A percentile compares a stretch with the other conserved stretches of the same genome.
Evolutionary conservation across 64 coral and sea anemone species (phyloP).

Genomic region (Trachythela sp.): DNA sequence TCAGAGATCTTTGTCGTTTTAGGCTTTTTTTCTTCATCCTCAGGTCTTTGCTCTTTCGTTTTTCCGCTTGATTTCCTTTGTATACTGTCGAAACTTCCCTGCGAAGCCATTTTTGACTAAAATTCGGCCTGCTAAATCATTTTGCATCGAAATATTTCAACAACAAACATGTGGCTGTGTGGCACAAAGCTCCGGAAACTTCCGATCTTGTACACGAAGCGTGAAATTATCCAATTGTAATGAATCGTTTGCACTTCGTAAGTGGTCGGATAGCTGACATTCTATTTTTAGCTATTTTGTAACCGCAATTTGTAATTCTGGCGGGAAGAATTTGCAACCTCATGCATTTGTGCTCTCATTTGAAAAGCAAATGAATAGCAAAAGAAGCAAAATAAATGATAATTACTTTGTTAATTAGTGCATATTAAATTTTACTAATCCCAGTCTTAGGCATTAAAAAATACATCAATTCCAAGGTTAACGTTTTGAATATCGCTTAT

Average conservation of each 20-base stretch:
- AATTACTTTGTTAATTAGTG: neutral
- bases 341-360: neutral
- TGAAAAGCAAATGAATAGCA: neutral
- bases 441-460: neutral
- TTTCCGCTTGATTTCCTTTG: constrained; percentile 4
- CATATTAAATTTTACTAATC: too few species aligned
- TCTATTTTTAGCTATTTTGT: neutral
- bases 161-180: neutral
- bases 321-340: neutral
- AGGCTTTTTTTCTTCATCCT: neutral
- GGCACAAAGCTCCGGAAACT: neutral
- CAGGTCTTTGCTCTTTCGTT: neutral
- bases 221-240: neutral
- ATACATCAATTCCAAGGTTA: neutral
- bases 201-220: neutral
- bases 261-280: neutral
- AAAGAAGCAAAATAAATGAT: neutral
- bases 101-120: neutral
- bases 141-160: neutral
- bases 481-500: too few species aligned
- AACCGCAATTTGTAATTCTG: neutral
- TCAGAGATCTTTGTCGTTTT: constrained; percentile 1
- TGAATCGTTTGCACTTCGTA: neutral
- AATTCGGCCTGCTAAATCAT: neutral
- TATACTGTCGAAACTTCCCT: neutral